A percentile compares a stretch with the other conserved stretches of the same genome.
Conservation (phyloP, 2,888 invertebrate species). For the Thelaira solivaga region DNA sequence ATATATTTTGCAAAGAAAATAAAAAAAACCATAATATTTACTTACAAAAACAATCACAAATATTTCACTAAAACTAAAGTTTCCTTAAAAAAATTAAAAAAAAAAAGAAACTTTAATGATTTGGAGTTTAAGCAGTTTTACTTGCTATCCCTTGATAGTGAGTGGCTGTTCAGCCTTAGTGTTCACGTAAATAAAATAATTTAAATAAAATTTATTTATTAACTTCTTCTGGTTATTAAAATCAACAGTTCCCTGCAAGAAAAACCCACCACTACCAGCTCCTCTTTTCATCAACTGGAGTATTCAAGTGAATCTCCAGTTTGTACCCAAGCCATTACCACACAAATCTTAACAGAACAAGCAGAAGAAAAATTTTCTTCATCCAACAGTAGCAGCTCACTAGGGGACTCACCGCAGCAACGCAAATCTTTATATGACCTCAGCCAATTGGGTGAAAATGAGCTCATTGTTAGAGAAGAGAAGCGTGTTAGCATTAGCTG, state of each 20-base stretch:
- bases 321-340: no score
- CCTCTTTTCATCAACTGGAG: slow-evolving; percentile 66
- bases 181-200: slow-evolving; percentile 66
- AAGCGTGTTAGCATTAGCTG: slow-evolving; percentile 74
- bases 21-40: slow-evolving; percentile 8
- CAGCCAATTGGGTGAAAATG: slow-evolving; percentile 68
- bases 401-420: slow-evolving; percentile 45
- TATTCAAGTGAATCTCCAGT: slow-evolving; percentile 67
- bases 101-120: slow-evolving; percentile 62
- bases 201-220: neutral
- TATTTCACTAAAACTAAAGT: neutral
- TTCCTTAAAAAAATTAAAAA: neutral
- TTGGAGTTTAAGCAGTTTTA: slow-evolving; percentile 73
- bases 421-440: slow-evolving; percentile 65
- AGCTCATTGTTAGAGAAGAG: slow-evolving; percentile 74
- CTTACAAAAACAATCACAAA: slow-evolving; percentile 13
- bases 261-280: slow-evolving; percentile 67
- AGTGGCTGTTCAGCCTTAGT: slow-evolving; percentile 72
- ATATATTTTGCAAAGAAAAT: slow-evolving; percentile 24
- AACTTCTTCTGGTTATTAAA: neutral
- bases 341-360: slow-evolving; percentile 3
- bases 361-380: slow-evolving; percentile 10
- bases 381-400: slow-evolving; percentile 27
- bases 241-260: slow-evolving; percentile 71
- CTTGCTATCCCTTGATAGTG: slow-evolving; percentile 73